Percentiles rank a stretch among this genome's conserved stretches.
phyloP scores from a whole-genome alignment of 2,888 invertebrate species.

The Acrocyrtus sp. region DNA sequence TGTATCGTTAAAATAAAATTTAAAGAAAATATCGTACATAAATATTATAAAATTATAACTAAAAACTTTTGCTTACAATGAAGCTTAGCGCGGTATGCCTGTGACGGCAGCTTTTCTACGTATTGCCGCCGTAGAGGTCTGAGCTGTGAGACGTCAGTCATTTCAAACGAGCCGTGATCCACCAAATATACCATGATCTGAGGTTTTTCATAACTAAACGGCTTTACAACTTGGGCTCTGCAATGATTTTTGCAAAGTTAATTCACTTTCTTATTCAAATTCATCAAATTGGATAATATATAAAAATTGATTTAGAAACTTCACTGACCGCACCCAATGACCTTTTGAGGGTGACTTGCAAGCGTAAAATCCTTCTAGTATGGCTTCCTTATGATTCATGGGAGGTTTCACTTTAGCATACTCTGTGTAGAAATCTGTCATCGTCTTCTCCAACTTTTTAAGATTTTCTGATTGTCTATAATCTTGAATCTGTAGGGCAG shows the following conservation, averaged over 20 bases:
- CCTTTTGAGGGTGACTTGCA: constrained; percentile 39
- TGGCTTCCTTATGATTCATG: constrained; percentile 41
- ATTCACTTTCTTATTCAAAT: no score
- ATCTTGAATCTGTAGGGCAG: constrained; percentile 44
- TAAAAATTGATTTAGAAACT: not conserved
- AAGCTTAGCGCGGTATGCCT: constrained; percentile 57
- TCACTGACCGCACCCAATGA: constrained; percentile 47
- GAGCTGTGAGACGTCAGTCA: constrained; percentile 52
- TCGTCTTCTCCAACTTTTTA: constrained; percentile 44
- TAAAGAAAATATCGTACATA: constrained; percentile 1
- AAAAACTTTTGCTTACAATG: constrained; percentile 54
- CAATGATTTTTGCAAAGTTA: constrained; percentile 5
- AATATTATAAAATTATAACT: no score
- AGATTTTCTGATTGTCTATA: constrained; percentile 54
- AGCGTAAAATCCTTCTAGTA: constrained; percentile 49
- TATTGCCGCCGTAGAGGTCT: constrained; percentile 53
- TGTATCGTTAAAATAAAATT: not conserved
- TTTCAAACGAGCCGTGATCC: constrained; percentile 57
- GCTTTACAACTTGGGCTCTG: constrained; percentile 58
- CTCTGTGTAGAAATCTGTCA: constrained; percentile 56
- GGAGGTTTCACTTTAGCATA: constrained; percentile 43
- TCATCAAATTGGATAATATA: not conserved
- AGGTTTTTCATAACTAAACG: constrained; percentile 52
- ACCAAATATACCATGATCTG: constrained; percentile 57
- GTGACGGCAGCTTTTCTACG: constrained; percentile 52